Conservation (phyloP, 92 coral and sea anemone species). For the Heteractis magnifica region DNA sequence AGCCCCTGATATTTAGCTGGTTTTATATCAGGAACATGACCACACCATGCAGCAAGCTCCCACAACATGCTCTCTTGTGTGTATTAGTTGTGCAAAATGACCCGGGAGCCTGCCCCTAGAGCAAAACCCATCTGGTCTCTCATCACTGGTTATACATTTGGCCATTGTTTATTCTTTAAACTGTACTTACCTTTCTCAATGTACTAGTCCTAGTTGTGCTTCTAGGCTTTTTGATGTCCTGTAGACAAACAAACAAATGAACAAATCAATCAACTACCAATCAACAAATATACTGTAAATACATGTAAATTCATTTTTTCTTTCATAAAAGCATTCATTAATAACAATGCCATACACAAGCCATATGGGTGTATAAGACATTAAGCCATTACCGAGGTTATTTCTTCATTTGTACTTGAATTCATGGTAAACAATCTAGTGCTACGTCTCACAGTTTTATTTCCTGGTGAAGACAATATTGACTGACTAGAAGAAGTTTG, state of each 20-base stretch:
- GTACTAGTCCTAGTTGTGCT: conserved; percentile 50
- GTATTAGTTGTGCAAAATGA: too few relatives aligned
- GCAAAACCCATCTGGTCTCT: too few relatives aligned
- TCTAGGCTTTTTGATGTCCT: conserved; percentile 62
- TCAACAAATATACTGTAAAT: not conserved
- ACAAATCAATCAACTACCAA: not conserved
- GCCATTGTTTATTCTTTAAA: too few relatives aligned
- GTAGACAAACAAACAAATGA: not conserved
- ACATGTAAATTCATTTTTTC: not conserved
- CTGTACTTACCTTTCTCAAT: conserved; percentile 47
- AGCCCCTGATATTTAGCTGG: too few relatives aligned
- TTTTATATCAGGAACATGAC: too few relatives aligned
- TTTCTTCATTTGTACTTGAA: conserved; percentile 50
- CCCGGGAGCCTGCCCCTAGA: too few relatives aligned
- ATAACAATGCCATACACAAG: not conserved
- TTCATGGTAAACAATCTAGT: conserved; percentile 79
- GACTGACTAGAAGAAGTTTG: conserved; percentile 66
- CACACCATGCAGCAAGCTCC: too few relatives aligned
- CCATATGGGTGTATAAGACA: not conserved
- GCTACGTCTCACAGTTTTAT: conserved; percentile 86
- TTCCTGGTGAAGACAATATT: conserved; percentile 53
- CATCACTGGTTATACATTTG: too few relatives aligned
- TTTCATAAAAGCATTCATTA: not conserved
- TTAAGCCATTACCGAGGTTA: conserved; percentile 17
- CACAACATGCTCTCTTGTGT: too few relatives aligned